A percentile compares a stretch with the other conserved stretches of the same genome.
These are phyloP conservation scores for Graphium colonna DNA, from an alignment of 2,888 invertebrate genomes.

Conservation along the genomic window DNA sequence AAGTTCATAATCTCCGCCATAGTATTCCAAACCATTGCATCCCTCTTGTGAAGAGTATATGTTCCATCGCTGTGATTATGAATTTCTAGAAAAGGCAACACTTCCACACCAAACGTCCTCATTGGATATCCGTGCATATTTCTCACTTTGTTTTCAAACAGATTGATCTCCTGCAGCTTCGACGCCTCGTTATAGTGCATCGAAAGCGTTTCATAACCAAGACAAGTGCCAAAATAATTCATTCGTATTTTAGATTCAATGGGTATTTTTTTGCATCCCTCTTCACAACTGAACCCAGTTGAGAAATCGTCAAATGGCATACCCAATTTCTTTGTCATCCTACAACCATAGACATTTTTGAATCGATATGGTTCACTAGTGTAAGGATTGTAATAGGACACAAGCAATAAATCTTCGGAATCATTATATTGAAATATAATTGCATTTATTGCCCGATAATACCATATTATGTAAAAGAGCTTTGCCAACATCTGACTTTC, in stretches of 20 bases:
- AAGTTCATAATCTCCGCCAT: slow-evolving; percentile 59
- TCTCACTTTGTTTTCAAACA: slow-evolving; percentile 53
- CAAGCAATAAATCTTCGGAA: slow-evolving; percentile 29
- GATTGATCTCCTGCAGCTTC: slow-evolving; percentile 28
- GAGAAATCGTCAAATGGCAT: slow-evolving; percentile 43
- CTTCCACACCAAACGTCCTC: slow-evolving; percentile 42
- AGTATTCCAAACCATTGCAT: slow-evolving; percentile 60
- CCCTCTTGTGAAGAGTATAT: slow-evolving; percentile 46
- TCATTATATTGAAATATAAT: slow-evolving; percentile 50
- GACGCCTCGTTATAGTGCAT: slow-evolving; percentile 36
- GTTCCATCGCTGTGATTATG: slow-evolving; percentile 40
- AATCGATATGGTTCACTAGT: slow-evolving; percentile 41
- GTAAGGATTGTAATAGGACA: slow-evolving; percentile 51
- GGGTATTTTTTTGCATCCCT: slow-evolving; percentile 51
- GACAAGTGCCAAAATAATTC: slow-evolving; percentile 56
- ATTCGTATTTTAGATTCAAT: slow-evolving; percentile 44
- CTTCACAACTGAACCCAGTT: slow-evolving; percentile 48
- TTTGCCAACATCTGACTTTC: slow-evolving; percentile 39
- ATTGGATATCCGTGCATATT: slow-evolving; percentile 54
- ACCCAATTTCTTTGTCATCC: slow-evolving; percentile 47
- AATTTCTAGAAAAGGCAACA: slow-evolving; percentile 50
- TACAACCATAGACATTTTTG: slow-evolving; percentile 48
- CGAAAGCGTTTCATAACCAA: slow-evolving; percentile 44
- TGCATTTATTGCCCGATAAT: slow-evolving; percentile 48
- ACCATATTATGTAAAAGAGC: slow-evolving; percentile 59